A percentile compares a stretch with the other conserved stretches of the same genome.
phyloP scores from a whole-genome alignment of 2,888 invertebrate species.

The Coenonympha arcania region DNA sequence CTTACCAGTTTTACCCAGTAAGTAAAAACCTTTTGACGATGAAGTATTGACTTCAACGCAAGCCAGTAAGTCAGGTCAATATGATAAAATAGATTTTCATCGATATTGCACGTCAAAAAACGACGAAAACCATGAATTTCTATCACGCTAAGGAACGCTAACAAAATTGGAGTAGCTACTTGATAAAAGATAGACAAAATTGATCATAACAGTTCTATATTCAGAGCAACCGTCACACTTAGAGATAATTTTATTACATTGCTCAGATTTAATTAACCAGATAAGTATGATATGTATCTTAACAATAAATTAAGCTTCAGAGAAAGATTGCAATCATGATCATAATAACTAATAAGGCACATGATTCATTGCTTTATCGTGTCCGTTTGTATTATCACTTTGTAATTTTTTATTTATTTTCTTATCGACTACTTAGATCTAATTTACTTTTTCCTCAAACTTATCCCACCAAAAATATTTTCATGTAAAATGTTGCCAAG shows the following conservation, averaged over 20 bases:
- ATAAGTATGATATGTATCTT: background rate
- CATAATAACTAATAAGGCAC: constrained; percentile 1
- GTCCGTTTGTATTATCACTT: background rate
- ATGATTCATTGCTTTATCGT: constrained; percentile 1
- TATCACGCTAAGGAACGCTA: background rate
- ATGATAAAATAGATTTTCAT: no score
- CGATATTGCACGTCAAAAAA: no score
- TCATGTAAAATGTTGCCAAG: no score
- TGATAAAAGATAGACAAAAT: background rate
- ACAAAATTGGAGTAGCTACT: no score
- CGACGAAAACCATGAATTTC: no score
- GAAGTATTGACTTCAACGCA: no score
- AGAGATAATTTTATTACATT: background rate
- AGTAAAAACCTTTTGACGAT: no score
- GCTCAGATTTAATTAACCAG: constrained; percentile 1
- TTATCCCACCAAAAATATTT: no score
- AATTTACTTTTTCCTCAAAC: background rate
- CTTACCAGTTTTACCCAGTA: no score
- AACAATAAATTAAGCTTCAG: constrained; percentile 1
- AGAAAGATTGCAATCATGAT: background rate
- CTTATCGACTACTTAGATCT: background rate
- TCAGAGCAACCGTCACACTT: background rate
- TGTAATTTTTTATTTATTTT: background rate
- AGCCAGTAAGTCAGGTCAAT: no score
- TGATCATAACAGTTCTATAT: background rate